phyloP scores from a whole-genome alignment of 2,888 invertebrate genomes.

The Dione juno region DNA sequence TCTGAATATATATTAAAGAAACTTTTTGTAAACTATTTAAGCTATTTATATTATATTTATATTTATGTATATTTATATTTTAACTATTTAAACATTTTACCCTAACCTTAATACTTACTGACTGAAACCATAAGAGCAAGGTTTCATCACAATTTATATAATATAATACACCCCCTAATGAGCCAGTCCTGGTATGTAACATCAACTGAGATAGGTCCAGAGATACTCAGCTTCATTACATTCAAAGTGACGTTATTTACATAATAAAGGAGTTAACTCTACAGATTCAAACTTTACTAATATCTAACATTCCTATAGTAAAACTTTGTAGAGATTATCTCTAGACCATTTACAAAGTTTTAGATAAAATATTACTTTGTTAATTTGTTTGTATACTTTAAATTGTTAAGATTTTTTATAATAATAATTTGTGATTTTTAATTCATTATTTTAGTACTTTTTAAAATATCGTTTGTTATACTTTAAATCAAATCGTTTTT shows the following conservation, averaged over 20 bases:
- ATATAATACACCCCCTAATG: slow-evolving; percentile 1
- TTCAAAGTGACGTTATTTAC: slow-evolving; percentile 34
- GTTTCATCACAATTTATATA: slow-evolving; percentile 8
- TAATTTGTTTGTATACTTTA: not conserved
- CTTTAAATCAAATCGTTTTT: not conserved
- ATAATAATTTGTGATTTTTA: not conserved
- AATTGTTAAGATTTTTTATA: not conserved
- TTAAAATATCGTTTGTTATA: not conserved
- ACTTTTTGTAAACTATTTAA: too few species aligned
- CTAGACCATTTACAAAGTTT: slow-evolving; percentile 11
- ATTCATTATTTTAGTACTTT: too few species aligned
- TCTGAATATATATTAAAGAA: too few species aligned
- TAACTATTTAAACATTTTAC: too few species aligned
- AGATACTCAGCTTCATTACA: slow-evolving; percentile 27
- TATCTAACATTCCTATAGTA: slow-evolving; percentile 40
- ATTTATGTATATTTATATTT: too few species aligned
- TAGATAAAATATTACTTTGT: not conserved
- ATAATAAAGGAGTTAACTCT: slow-evolving; percentile 34
- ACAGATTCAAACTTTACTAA: slow-evolving; percentile 40
- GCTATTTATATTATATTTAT: too few species aligned
- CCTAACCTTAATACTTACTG: too few species aligned
- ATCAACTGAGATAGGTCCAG: slow-evolving; percentile 27
- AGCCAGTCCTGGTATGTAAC: slow-evolving; percentile 11
- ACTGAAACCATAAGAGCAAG: not conserved
- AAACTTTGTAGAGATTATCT: slow-evolving; percentile 36